Base-by-base conservation (phyloP, 2,888 invertebrate species). In the Omphaloscelis lunosa region DNA sequence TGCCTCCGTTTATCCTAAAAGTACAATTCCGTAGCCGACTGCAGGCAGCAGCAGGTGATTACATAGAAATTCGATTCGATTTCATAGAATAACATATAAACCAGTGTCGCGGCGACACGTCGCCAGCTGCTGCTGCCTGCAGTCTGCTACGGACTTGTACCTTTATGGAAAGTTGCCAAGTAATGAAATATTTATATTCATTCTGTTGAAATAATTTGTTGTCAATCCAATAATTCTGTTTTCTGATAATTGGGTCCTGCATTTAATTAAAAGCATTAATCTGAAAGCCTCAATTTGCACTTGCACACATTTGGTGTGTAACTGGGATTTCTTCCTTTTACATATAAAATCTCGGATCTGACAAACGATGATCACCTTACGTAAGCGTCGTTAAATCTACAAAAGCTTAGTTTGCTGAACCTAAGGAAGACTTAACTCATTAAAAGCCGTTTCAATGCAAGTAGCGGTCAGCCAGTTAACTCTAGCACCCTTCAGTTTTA, bases 381-480 rank as follows among this genome's bases (percentile, higher is more conserved):
- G 53, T 63, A 63, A 69, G 29, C 51, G 27, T 71, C 58, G 39
- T 73, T 39, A 53, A 72, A 71, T 67, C 51, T 82, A 62, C 70
- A 77, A 77, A 63, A 58, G 34, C 66, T 62, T 2, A 53, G 11
- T 15, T 53, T 45, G 7, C 62, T 41, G 27, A 11, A 61, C 17
- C 4, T 29, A 2, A 29, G 59, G 59, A 15, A 34, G 9, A 48
- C 48, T 65, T 29, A 48, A 11, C 58, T 76, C 53, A 71, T 73
- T 70, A 48, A 41, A 76, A 48, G 58, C 17, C n/a, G 23, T 73
- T 74, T 53, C 58, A n/a, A 81, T 71, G 58, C 77, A 71, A 53
- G 29, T 41, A 73, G 29, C 67, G 45, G 15, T 17, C 20, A 56
- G 12, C 27, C 48, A 48, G 48, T 61, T 59, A 62, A 53, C 41